These are phyloP conservation scores for Andricus quercusramuli DNA, from an alignment of 2,888 invertebrate genomes.

Conservation along the genomic window DNA sequence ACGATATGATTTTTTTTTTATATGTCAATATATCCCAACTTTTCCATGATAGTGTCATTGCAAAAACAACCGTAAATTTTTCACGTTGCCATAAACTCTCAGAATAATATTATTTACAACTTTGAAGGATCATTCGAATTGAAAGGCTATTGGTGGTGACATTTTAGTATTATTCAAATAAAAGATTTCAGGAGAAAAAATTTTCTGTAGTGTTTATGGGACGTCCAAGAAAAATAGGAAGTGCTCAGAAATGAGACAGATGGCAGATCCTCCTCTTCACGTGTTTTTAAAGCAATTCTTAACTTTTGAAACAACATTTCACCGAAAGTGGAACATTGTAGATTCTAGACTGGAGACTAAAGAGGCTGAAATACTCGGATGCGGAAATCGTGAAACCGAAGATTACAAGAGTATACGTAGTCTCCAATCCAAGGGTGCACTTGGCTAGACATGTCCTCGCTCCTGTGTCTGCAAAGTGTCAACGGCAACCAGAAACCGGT, in stretches of 20 bases:
- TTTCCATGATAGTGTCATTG: too few relatives aligned
- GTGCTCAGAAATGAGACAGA: conserved; percentile 25
- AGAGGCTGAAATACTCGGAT: conserved; percentile 17
- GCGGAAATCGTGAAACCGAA: conserved; percentile 26
- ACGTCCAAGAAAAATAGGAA: conserved; percentile 33
- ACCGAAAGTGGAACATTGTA: conserved; percentile 24
- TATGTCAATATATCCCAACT: too few relatives aligned
- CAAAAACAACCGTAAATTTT: too few relatives aligned
- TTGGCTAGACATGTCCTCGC: conserved; percentile 37
- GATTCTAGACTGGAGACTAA: neutral
- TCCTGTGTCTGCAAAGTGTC: conserved; percentile 44
- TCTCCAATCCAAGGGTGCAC: conserved; percentile 12
- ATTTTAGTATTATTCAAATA: neutral
- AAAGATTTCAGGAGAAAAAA: neutral
- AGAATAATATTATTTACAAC: too few relatives aligned
- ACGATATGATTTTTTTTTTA: too few relatives aligned
- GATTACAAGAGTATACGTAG: neutral
- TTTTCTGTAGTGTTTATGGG: conserved; percentile 7
- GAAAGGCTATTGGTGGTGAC: too few relatives aligned
- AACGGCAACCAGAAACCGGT: conserved; percentile 49
- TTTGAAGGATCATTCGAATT: too few relatives aligned
- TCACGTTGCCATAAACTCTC: too few relatives aligned
- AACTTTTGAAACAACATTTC: conserved; percentile 39
- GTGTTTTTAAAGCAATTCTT: conserved; percentile 36
- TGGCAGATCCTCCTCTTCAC: conserved; percentile 21